Base-by-base conservation (phyloP, 2,113 vertebrate genomes). In the Solea solea region DNA sequence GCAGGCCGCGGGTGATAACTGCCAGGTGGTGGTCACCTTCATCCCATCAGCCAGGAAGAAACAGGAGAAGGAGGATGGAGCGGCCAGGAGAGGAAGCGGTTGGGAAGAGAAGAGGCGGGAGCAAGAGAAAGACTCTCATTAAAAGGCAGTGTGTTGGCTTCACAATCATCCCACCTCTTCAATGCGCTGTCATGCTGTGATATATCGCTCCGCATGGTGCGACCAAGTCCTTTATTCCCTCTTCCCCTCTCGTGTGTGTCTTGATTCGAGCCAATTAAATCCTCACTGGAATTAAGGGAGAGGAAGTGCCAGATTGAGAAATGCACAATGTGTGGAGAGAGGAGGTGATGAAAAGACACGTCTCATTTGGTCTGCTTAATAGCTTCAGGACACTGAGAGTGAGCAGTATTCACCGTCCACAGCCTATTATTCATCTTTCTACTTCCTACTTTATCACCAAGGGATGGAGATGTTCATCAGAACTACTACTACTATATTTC, bases 221-320 rank as follows among this genome's bases (percentile, higher is more conserved):
- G 79, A 84, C 89, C 80, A 80, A 84, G 81, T 76, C 80, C 86
- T 91, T 83, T 85, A 86, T 89, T 89, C 83, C 72, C 81, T 84
- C 80, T 89, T 69, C 81, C 68, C 73, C 79, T 78, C 21, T 21
- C 21, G 21, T 74, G 57, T 85, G 78, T 85, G 82, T 74, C 79
- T 84, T 50, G 67, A 65, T 76, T 84, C 83, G 74, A 78, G 81
- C 91, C 90, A 94, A 93, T 93, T 93, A 93, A 92, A 93, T 70
- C 57, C 82, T 84, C 81, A 85, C 63, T 90, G 86, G 82, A 88
- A 69, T 75, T 80, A 70, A 77, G 73, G 70, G 69, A 21, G 68
- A 78, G 62, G 79, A 82, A 85, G 64, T 86, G 83, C 54, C 78
- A 81, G 58, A 67, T 80, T 83, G 89, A 83, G 78, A 56, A 71